Evolutionary conservation across 1,140 invertebrate species (phyloP).

Genomic region (Drosophila nikananu): DNA sequence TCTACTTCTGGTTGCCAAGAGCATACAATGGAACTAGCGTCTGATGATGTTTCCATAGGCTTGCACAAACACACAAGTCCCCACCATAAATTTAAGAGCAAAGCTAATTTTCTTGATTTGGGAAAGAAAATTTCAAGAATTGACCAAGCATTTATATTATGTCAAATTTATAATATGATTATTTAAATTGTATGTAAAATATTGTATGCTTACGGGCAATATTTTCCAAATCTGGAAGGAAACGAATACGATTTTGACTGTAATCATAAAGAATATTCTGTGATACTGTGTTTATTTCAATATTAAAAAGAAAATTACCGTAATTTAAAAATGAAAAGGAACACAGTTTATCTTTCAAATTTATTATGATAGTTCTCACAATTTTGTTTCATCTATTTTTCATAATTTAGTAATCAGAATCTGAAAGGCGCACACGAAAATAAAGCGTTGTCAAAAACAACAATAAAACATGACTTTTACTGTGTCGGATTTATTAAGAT

Average conservation of each 20-base stretch:
- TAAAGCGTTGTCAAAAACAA: neutral
- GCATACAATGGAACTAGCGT: conserved; percentile 10
- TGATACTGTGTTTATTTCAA: neutral
- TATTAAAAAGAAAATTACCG: neutral
- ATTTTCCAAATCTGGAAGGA: neutral
- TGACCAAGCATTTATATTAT: neutral
- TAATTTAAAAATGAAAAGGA: neutral
- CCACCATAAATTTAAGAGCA: neutral
- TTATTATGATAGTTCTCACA: neutral
- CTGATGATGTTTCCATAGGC: conserved; percentile 2
- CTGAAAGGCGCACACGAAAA: neutral
- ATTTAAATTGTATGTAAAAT: neutral
- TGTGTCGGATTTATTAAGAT: neutral
- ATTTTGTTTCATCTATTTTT: neutral
- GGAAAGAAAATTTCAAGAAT: neutral
- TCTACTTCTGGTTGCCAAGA: conserved; percentile 17
- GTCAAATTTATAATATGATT: neutral
- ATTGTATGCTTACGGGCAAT: neutral
- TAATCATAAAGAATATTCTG: neutral
- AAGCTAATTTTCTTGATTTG: neutral
- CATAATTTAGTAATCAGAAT: neutral
- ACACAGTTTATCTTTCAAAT: too few relatives aligned
- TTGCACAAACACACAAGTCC: conserved; percentile 8
- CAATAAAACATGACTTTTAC: neutral
- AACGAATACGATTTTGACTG: neutral